Evolutionary conservation across 2,797 vertebrate species (phyloP).

Genomic region (Rhynchotus rufescens): DNA sequence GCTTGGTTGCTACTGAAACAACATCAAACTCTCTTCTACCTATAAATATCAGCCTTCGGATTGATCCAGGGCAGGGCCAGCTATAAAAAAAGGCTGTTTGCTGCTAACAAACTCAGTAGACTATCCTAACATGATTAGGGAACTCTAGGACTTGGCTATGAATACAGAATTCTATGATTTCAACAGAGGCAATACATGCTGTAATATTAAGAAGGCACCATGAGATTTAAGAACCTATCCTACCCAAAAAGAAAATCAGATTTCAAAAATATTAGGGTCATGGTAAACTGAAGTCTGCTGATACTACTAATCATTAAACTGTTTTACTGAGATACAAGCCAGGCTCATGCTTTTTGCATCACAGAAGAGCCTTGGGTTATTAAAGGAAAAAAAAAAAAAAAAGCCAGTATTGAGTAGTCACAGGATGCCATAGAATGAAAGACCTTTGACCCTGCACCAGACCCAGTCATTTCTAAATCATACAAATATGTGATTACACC

Average conservation of each 20-base stretch:
- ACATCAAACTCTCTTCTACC: neutral
- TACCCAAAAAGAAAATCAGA: neutral
- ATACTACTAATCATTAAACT: neutral
- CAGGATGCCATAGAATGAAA: neutral
- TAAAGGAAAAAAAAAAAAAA: neutral
- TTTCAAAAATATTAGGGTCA: constrained; percentile 14
- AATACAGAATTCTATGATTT: constrained; percentile 3
- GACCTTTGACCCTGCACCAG: neutral
- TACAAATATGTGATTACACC: neutral
- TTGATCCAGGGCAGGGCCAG: neutral
- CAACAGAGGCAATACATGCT: neutral
- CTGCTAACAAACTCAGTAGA: constrained; percentile 8
- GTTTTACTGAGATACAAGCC: neutral
- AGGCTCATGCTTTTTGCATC: neutral
- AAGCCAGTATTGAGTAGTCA: neutral
- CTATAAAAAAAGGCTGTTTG: constrained; percentile 31
- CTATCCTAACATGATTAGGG: constrained; percentile 19
- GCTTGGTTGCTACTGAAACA: neutral
- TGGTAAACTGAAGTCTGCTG: neutral
- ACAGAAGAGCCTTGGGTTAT: neutral
- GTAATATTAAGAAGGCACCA: neutral
- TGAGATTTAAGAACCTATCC: neutral
- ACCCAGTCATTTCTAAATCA: neutral
- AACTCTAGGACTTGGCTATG: neutral
- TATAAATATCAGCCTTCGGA: constrained; percentile 24